Evolutionary conservation across 2,797 vertebrate genomes (phyloP).

Genomic region (Salarias fasciatus): DNA sequence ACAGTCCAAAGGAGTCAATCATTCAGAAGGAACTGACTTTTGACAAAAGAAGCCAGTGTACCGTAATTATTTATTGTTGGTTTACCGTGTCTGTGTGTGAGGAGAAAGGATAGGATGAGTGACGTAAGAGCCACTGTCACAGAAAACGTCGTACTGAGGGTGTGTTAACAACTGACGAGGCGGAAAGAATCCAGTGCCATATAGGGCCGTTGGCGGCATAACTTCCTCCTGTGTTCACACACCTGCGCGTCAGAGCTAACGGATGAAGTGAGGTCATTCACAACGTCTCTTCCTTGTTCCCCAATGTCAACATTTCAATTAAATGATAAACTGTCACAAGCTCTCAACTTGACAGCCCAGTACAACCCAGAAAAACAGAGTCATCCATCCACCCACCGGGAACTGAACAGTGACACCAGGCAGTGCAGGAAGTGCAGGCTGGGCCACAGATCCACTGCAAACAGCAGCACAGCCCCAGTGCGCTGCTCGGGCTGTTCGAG

Average conservation of each 20-base stretch:
- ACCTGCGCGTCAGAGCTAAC: conserved; percentile 33
- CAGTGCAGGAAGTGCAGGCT: conserved; percentile 5
- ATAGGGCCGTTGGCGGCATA: conserved; percentile 50
- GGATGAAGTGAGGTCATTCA: conserved; percentile 41
- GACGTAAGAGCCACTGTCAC: background rate
- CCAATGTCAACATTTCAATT: too few relatives aligned
- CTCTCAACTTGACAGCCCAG: conserved; percentile 16
- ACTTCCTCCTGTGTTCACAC: conserved; percentile 42
- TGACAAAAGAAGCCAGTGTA: conserved; percentile 2
- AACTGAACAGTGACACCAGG: conserved; percentile 17
- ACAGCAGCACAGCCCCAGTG: conserved; percentile 18
- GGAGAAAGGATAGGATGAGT: background rate
- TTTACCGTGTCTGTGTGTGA: conserved; percentile 13
- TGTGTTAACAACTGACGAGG: conserved; percentile 7
- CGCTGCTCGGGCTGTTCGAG: conserved; percentile 47
- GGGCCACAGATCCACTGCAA: conserved; percentile 25
- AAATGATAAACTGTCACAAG: conserved; percentile 34
- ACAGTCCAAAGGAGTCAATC: conserved; percentile 32
- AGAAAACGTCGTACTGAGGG: conserved; percentile 24
- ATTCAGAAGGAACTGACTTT: conserved; percentile 12
- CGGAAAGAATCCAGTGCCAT: too few relatives aligned
- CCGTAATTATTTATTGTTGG: conserved; percentile 13
- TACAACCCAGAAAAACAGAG: conserved; percentile 73
- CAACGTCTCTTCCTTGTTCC: too few relatives aligned
- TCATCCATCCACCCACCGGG: conserved; percentile 61